Evolutionary conservation across 2,797 vertebrate genomes (phyloP).

Genomic region (Tenualosa ilisha): DNA sequence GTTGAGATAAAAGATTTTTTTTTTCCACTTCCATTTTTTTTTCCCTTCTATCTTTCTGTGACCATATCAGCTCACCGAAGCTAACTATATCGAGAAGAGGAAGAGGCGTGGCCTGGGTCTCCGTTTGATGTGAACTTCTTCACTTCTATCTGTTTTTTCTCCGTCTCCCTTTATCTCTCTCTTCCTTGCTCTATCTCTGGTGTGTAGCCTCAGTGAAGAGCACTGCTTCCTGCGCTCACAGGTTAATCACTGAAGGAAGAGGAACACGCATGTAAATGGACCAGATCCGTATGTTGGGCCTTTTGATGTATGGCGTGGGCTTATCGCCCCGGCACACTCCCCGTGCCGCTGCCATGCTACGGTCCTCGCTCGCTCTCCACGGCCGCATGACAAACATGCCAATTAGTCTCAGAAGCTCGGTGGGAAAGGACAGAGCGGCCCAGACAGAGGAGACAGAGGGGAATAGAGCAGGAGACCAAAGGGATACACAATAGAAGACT

Average conservation of each 20-base stretch:
- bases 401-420: not conserved
- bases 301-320: not conserved
- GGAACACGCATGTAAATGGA: not conserved
- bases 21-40: not conserved
- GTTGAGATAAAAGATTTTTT: constrained; percentile 36
- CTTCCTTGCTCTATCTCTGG: not conserved
- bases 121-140: constrained; percentile 1
- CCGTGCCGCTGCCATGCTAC: not conserved
- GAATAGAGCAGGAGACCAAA: not conserved
- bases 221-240: constrained; percentile 3
- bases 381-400: not conserved
- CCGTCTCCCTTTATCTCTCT: not conserved
- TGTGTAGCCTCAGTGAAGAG: constrained; percentile 1
- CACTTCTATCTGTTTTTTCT: constrained; percentile 29
- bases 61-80: constrained; percentile 21
- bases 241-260: not conserved
- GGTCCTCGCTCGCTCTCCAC: not conserved
- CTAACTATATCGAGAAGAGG: constrained; percentile 8
- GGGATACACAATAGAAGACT: not conserved
- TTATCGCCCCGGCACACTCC: not conserved
- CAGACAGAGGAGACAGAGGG: not conserved
- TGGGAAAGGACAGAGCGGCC: not conserved
- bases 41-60: not conserved
- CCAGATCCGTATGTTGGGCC: not conserved
- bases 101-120: constrained; percentile 9